Percentiles rank a stretch among this genome's conserved stretches.
phyloP scores from a whole-genome alignment of 2,888 invertebrate species.

The Sinhomidia bicolor region DNA sequence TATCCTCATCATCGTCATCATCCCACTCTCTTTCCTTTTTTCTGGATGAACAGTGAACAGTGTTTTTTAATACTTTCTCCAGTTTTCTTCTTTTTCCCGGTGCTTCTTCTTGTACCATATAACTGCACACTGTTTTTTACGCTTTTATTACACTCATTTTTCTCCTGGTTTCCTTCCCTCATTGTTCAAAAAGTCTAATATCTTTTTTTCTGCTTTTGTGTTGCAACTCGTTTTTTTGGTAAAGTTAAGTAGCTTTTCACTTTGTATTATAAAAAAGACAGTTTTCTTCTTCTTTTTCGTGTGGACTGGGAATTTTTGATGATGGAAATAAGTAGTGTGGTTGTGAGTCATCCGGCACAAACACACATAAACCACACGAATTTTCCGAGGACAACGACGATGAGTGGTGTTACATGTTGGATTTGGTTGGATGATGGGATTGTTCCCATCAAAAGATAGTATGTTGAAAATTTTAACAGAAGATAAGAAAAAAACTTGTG shows the following conservation, averaged over 20 bases:
- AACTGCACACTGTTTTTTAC: slow-evolving; percentile 1
- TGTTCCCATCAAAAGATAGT: slow-evolving; percentile 4
- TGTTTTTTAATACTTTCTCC: slow-evolving; percentile 11
- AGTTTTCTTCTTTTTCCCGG: not conserved
- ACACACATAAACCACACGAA: not conserved
- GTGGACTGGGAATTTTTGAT: not conserved
- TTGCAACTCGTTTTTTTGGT: not conserved
- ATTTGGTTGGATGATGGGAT: not conserved
- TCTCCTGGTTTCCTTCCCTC: slow-evolving; percentile 1
- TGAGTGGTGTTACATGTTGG: not conserved
- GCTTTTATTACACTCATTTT: slow-evolving; percentile 45
- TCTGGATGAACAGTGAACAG: slow-evolving; percentile 15
- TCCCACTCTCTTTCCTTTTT: not conserved
- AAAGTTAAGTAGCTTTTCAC: slow-evolving; percentile 47
- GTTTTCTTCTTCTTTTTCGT: not conserved
- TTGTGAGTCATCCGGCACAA: not conserved
- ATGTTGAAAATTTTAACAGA: not conserved
- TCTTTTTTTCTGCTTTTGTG: slow-evolving; percentile 5
- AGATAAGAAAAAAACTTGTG: not conserved
- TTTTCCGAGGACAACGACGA: not conserved
- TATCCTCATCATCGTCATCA: slow-evolving; percentile 17
- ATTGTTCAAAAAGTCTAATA: slow-evolving; percentile 23
- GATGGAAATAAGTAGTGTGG: slow-evolving; percentile 13
- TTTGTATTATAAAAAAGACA: slow-evolving; percentile 43
- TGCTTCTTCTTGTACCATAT: not conserved